Evolutionary conservation across 2,888 invertebrate genomes (phyloP).

Genomic region (Desoria tigrina): DNA sequence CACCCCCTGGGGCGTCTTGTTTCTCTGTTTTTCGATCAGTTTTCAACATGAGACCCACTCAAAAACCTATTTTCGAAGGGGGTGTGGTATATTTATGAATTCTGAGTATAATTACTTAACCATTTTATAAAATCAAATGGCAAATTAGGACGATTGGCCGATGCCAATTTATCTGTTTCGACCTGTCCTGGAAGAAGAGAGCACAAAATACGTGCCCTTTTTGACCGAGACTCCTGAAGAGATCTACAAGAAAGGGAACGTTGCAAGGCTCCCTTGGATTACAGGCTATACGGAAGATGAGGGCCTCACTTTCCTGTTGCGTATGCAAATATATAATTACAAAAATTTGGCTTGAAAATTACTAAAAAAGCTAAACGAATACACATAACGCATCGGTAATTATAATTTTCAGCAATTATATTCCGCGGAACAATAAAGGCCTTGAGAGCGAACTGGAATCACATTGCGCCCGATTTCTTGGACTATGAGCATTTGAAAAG

Average conservation of each 20-base stretch:
- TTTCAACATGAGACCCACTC: too few relatives aligned
- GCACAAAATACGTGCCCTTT: slow-evolving; percentile 34
- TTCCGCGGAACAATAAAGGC: slow-evolving; percentile 35
- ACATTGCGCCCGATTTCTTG: slow-evolving; percentile 40
- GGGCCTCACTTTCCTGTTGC: slow-evolving; percentile 38
- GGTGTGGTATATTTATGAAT: too few relatives aligned
- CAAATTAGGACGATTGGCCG: slow-evolving; percentile 36
- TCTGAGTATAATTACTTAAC: not conserved
- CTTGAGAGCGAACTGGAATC: slow-evolving; percentile 37
- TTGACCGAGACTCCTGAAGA: slow-evolving; percentile 46
- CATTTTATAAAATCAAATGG: not conserved
- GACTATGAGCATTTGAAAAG: slow-evolving; percentile 37
- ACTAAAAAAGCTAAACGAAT: not conserved
- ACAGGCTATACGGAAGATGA: slow-evolving; percentile 40
- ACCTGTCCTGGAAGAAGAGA: slow-evolving; percentile 35
- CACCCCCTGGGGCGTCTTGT: not conserved
- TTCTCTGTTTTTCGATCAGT: too few relatives aligned
- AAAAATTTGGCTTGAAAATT: not conserved
- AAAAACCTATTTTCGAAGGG: too few relatives aligned
- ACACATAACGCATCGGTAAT: too few relatives aligned
- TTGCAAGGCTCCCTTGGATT: slow-evolving; percentile 43
- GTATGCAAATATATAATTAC: slow-evolving; percentile 21
- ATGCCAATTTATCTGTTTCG: slow-evolving; percentile 33
- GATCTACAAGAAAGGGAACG: slow-evolving; percentile 37
- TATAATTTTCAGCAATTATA: slow-evolving; percentile 34